phyloP scores from a whole-genome alignment of 2,888 invertebrate genomes.

The Dicranocentrus wangi region DNA sequence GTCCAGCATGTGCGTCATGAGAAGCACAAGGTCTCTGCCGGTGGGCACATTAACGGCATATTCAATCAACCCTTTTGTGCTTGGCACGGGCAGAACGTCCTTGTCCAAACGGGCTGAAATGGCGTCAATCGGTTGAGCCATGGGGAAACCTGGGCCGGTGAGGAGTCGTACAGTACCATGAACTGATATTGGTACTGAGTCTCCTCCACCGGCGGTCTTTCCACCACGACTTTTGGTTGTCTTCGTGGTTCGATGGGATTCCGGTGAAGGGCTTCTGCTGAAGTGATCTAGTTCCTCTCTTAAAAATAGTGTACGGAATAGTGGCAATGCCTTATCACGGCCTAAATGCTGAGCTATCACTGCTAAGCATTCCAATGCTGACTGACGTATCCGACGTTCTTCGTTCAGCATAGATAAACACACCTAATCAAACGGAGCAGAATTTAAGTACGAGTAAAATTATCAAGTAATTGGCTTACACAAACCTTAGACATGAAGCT shows the following conservation, averaged over 20 bases:
- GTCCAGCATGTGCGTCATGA: slow-evolving; percentile 62
- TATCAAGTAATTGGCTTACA: too few relatives aligned
- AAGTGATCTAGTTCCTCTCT: slow-evolving; percentile 49
- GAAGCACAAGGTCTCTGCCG: slow-evolving; percentile 53
- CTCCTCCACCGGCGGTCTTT: slow-evolving; percentile 9
- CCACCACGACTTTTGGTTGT: slow-evolving; percentile 29
- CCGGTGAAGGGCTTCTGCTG: slow-evolving; percentile 50
- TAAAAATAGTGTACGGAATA: slow-evolving; percentile 47
- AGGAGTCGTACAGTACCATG: slow-evolving; percentile 48
- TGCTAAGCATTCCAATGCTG: slow-evolving; percentile 85
- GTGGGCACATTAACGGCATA: slow-evolving; percentile 63
- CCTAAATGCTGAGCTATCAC: slow-evolving; percentile 80
- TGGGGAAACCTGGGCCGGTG: slow-evolving; percentile 48
- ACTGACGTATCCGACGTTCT: slow-evolving; percentile 85
- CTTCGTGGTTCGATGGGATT: slow-evolving; percentile 23
- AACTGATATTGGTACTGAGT: slow-evolving; percentile 32
- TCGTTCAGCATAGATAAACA: slow-evolving; percentile 78
- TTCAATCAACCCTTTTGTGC: slow-evolving; percentile 58
- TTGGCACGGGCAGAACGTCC: slow-evolving; percentile 53
- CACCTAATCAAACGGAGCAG: slow-evolving; percentile 74
- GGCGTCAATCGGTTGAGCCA: slow-evolving; percentile 52
- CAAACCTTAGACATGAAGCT: too few relatives aligned
- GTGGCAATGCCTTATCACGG: slow-evolving; percentile 51
- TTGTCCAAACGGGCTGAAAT: slow-evolving; percentile 57
- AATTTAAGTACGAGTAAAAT: too few relatives aligned